phyloP scores from a whole-genome alignment of 2,113 vertebrate species.

The Neolamprologus kungweensis region DNA sequence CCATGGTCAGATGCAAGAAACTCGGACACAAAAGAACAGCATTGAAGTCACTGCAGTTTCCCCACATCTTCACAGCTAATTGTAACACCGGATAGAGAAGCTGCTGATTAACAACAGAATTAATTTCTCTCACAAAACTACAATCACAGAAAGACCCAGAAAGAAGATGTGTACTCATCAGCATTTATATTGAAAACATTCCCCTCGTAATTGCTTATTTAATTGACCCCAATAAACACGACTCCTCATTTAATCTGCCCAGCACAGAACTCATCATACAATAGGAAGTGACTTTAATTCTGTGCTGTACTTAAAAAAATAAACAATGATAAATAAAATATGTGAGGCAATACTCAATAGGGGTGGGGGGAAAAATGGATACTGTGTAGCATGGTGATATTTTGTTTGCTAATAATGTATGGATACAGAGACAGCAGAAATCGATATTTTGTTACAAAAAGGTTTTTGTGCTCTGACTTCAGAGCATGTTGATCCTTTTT shows the following conservation, averaged over 20 bases:
- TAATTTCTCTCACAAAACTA: not conserved
- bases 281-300: not conserved
- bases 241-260: not conserved
- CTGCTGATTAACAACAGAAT: not conserved
- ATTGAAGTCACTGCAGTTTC: not conserved
- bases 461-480: no score
- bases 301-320: not conserved
- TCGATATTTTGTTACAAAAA: no score
- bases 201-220: fast-evolving
- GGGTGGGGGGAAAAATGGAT: no score
- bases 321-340: not conserved
- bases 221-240: not conserved
- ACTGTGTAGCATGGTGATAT: no score
- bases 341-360: not conserved
- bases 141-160: not conserved
- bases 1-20: not conserved
- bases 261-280: not conserved
- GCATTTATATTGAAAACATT: not conserved
- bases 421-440: no score
- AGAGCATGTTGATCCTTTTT: no score
- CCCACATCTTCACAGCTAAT: not conserved
- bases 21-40: not conserved
- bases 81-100: not conserved
- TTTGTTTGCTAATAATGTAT: no score
- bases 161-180: not conserved